Base-by-base conservation (phyloP, 1,140 invertebrate species). In the Arctopsyche grandis region DNA sequence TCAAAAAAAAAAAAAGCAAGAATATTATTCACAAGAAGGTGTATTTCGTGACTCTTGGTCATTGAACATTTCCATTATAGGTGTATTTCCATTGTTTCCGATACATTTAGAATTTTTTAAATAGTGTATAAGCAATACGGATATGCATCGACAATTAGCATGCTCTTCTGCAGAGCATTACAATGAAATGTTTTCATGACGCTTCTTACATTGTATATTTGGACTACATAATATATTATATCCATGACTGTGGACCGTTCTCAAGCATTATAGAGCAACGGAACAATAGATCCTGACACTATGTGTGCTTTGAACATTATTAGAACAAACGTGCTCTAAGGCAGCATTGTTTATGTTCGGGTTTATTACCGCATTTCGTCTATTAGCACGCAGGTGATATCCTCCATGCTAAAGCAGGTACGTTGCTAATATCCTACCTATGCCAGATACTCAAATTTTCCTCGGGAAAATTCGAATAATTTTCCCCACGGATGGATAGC, bases 351-450 rank as follows among this genome's bases (percentile, higher is more conserved):
- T 66, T 66, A 66, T 66, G 63, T 66, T 66, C 63, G 63, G 63
- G 22, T 66, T 66, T 66, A 66, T 66, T 66, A 66, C 63, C 63
- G 63, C 21, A 66, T 24, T 66, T 66, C 24, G 63, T 24, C 63
- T 66, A 66, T 66, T 66, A 66, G 63, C 63, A 66, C 63, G 63
- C 63, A 66, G 63, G 63, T 66, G 22, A 66, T 66, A 52, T 10
- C 48, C 48, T 10, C n/a, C n/a, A n/a, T n/a, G n/a, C n/a, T n/a
- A n/a, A n/a, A n/a, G n/a, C n/a, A n/a, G n/a, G n/a, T n/a, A 52
- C 10, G 3, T 14, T 4, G 16, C 48, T 14, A 52, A 52, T 52
- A 52, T 14, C 10, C 1, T 52, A 52, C 48, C 48, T n/a, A n/a
- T n/a, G 48, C 29, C 3, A 52, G 10, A 52, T 12, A 12, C 12